These are phyloP conservation scores for Apodemia zela DNA, from an alignment of 2,888 invertebrate species.

Conservation along the genomic window DNA sequence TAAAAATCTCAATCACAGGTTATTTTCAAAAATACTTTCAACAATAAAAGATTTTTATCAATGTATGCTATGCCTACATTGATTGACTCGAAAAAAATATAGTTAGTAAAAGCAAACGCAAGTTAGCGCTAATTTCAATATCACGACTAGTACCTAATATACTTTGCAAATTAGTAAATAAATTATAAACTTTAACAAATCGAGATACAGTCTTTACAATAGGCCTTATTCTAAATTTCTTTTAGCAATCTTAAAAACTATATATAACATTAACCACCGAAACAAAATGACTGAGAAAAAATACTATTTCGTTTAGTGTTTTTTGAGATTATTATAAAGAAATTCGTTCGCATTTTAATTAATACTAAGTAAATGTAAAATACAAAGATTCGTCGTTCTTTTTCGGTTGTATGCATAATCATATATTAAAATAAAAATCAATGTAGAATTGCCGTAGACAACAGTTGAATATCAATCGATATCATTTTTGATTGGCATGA, in stretches of 20 bases:
- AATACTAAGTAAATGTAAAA: neutral
- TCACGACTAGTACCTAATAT: conserved; percentile 47
- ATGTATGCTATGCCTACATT: neutral
- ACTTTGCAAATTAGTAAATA: conserved; percentile 38
- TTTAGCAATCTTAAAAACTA: conserved; percentile 2
- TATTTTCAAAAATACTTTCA: neutral
- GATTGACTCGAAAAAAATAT: conserved; percentile 8
- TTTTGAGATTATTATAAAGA: neutral
- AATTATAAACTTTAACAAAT: conserved; percentile 50
- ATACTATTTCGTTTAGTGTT: neutral
- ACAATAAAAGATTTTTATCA: conserved; percentile 6
- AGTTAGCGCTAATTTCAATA: conserved; percentile 37
- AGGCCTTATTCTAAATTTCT: conserved; percentile 18
- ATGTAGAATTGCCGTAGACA: neutral
- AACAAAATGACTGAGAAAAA: conserved; percentile 22
- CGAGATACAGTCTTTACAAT: conserved; percentile 49
- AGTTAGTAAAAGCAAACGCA: conserved; percentile 5
- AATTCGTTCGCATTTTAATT: neutral
- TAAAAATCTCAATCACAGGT: neutral
- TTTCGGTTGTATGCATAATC: neutral
- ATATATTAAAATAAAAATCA: neutral
- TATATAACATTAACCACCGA: conserved; percentile 14
- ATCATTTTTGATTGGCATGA: no score
- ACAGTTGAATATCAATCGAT: no score
- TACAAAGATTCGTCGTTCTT: neutral